Evolutionary conservation across 2,797 vertebrate genomes (phyloP).

Genomic region (Sebastes itinus): DNA sequence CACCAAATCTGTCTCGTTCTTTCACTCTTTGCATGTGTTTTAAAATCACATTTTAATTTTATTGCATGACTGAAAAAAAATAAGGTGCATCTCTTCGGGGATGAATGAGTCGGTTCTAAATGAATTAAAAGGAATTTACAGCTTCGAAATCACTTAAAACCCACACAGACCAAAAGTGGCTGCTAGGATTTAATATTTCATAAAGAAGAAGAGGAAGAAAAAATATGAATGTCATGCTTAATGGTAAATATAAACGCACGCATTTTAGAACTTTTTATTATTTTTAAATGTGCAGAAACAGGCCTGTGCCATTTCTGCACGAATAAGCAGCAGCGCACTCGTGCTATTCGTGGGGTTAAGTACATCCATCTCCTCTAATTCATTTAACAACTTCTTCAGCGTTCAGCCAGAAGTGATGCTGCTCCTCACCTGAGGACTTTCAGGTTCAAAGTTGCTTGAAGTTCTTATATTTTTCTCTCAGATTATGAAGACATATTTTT

Average conservation of each 20-base stretch:
- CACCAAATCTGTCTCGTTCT: not conserved
- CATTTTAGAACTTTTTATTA: constrained; percentile 2
- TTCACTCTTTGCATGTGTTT: constrained; percentile 21
- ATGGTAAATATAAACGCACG: constrained; percentile 25
- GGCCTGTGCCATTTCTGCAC: constrained; percentile 46
- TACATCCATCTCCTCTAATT: constrained; percentile 58
- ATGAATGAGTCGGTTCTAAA: constrained; percentile 12
- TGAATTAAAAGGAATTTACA: constrained; percentile 34
- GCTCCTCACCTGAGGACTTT: constrained; percentile 20
- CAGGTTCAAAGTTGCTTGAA: not conserved
- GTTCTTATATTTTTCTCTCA: not conserved
- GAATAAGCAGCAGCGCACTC: constrained; percentile 36
- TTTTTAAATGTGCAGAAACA: constrained; percentile 20
- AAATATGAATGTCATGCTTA: not conserved
- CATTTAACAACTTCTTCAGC: constrained; percentile 56
- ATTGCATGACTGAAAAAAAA: constrained; percentile 1
- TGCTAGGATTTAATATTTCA: constrained; percentile 48
- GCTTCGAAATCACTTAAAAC: constrained; percentile 42
- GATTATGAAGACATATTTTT: not conserved
- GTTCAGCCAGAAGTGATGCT: constrained; percentile 36
- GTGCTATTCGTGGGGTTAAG: constrained; percentile 56
- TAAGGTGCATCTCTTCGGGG: not conserved
- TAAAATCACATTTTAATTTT: constrained; percentile 8
- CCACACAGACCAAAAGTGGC: constrained; percentile 31
- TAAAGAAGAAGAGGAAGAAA: not conserved